Percentiles rank a stretch among this genome's conserved stretches.
Conservation (phyloP, 2,888 invertebrate genomes). For the Elegia similella region DNA sequence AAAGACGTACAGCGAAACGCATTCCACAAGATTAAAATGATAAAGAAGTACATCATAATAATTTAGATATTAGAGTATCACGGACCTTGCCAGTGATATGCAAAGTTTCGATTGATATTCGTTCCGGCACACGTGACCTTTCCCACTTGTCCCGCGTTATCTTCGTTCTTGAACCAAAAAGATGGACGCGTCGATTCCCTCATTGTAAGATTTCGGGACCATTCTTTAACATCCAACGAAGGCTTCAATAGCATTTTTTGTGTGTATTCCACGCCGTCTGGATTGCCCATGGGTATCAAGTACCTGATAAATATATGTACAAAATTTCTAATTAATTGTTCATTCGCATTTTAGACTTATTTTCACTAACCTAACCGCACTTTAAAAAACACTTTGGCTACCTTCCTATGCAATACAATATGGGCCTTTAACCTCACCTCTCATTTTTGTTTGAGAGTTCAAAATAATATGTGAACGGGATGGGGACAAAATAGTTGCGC, state of each 20-base stretch:
- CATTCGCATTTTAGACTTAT: not conserved
- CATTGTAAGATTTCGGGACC: constrained; percentile 53
- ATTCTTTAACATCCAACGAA: constrained; percentile 42
- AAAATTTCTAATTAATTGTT: not conserved
- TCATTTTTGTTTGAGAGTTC: too few relatives aligned
- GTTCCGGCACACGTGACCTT: constrained; percentile 59
- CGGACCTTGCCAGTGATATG: constrained; percentile 75
- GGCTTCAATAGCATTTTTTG: constrained; percentile 40
- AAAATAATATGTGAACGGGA: too few relatives aligned
- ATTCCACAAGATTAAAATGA: not conserved
- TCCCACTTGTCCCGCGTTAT: constrained; percentile 34
- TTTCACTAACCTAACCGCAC: too few relatives aligned
- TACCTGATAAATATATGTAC: constrained; percentile 46
- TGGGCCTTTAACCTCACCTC: too few relatives aligned
- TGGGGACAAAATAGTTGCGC: too few relatives aligned
- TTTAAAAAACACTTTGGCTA: too few relatives aligned
- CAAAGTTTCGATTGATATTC: constrained; percentile 71
- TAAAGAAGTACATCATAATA: not conserved
- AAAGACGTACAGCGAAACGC: not conserved
- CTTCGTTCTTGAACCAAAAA: constrained; percentile 67
- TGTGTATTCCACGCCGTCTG: constrained; percentile 64
- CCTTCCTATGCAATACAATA: too few relatives aligned
- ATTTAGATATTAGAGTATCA: constrained; percentile 1
- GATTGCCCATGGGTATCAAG: constrained; percentile 67
- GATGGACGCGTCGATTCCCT: constrained; percentile 45